Evolutionary conservation across 53 echinoderm and acorn worm species (phyloP), one percentile per base, ranked within the genome.

Genomic region (Pentamera pediparva): DNA sequence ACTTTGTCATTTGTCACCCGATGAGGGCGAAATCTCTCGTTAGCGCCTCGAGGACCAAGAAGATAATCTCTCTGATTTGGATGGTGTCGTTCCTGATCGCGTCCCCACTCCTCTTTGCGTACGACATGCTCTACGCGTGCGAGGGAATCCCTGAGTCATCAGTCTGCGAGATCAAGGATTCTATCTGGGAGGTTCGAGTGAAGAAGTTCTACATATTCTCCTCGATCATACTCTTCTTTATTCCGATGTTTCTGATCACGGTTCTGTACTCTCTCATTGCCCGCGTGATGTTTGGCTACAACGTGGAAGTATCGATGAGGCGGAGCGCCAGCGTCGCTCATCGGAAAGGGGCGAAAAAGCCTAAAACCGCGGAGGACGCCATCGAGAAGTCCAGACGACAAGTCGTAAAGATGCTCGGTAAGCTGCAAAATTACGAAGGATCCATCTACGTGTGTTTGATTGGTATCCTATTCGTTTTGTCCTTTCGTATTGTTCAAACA

Each of bases 261-360:
- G 83, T 88, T 0, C 76, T 95, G 26, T 96, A 96, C 75, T 85
- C 87, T 9, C 75, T 96, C 18, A 96, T 96, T 25, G 98, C 98
- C 25, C 83, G 90, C 20, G 91, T 88, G 21, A 54, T 96, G 61
- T 91, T 77, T 34, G 88, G 98, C 6, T 82, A 79, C 47, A 83
- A 91, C 55, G 59, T 83, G 32, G 70, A 83, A 40, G 78, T 83
- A 2, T 38, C 78, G 0, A 83, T 83, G 84, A 35, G 84, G 51
- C 47, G 84, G 30, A 70, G 70, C n/a, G 70, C 70, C 2, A 71
- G 40, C 11, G 49, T 60, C 43, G 70, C 12, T 12, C 26, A 36
- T 53, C 56, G 12, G 22, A 77, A 9, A 78, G 60, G 53, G 3
- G 60, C 52, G 45, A 61, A 75, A 22, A 65, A 69, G 31, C 59